These are phyloP conservation scores for Brachionus plicatilis DNA, from an alignment of 1,140 invertebrate genomes.

Conservation along the genomic window DNA sequence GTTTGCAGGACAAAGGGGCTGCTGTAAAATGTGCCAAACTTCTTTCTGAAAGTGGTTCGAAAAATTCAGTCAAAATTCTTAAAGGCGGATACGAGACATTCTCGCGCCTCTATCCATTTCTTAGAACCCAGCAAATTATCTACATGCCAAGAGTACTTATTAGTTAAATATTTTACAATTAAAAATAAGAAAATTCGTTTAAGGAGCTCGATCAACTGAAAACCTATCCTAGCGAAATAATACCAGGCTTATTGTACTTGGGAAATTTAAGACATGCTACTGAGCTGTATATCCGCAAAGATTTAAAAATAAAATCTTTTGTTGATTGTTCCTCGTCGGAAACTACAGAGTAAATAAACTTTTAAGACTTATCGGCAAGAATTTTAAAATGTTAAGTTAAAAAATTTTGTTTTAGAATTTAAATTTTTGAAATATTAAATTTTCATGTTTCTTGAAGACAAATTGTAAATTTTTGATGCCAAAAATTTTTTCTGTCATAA, in stretches of 20 bases:
- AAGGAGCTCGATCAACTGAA: slow-evolving; percentile 54
- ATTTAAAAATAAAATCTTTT: slow-evolving; percentile 53
- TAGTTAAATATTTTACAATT: not conserved
- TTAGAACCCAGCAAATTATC: slow-evolving; percentile 55
- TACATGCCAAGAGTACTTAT: slow-evolving; percentile 47
- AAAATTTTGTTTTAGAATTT: not conserved
- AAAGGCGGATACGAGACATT: slow-evolving; percentile 56
- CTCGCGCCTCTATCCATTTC: slow-evolving; percentile 54
- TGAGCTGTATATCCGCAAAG: slow-evolving; percentile 51
- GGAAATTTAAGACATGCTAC: slow-evolving; percentile 53
- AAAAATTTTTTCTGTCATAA: too few species aligned
- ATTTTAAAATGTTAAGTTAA: not conserved
- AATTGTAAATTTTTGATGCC: too few species aligned
- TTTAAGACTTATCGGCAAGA: not conserved
- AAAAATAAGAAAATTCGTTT: not conserved
- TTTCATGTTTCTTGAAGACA: too few species aligned
- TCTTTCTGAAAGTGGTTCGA: slow-evolving; percentile 50
- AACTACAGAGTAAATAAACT: slow-evolving; percentile 48
- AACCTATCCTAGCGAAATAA: slow-evolving; percentile 53
- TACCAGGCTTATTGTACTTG: slow-evolving; percentile 51
- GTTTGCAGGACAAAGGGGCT: slow-evolving; percentile 42
- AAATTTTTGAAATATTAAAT: too few species aligned
- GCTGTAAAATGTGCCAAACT: slow-evolving; percentile 48
- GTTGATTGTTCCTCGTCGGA: slow-evolving; percentile 50
- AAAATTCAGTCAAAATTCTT: slow-evolving; percentile 50